These are phyloP conservation scores for Pomatostomus ruficeps DNA, from an alignment of 2,113 vertebrate species.

Conservation along the genomic window DNA sequence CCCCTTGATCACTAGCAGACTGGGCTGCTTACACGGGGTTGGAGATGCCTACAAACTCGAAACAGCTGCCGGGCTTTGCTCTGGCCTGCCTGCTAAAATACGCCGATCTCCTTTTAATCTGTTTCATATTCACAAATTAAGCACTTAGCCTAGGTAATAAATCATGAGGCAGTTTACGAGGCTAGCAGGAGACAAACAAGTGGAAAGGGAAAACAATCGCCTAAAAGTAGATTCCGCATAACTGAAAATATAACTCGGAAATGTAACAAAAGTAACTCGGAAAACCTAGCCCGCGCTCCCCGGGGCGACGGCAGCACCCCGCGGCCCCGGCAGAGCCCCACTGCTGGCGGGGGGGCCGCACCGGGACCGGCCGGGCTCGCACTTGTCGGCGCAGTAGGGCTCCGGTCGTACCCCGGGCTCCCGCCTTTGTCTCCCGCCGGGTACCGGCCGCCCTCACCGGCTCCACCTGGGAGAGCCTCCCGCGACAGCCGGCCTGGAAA, in stretches of 20 bases:
- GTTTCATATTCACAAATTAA: slow-evolving; percentile 84
- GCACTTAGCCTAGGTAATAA: slow-evolving; percentile 82
- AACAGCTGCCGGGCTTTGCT: slow-evolving; percentile 77
- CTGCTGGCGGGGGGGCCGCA: not conserved
- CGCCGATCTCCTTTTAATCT: slow-evolving; percentile 79
- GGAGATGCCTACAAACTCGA: slow-evolving; percentile 78
- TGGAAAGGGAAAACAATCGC: slow-evolving; percentile 64
- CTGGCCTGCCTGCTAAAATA: slow-evolving; percentile 79
- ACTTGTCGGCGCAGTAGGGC: not conserved
- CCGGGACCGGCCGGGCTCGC: not conserved
- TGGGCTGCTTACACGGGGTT: slow-evolving; percentile 61
- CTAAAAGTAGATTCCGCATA: slow-evolving; percentile 24
- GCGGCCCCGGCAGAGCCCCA: not conserved
- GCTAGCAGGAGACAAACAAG: slow-evolving; percentile 77
- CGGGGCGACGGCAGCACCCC: not conserved
- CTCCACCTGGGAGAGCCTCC: not conserved
- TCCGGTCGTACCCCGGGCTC: not conserved
- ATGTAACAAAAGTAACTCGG: not conserved
- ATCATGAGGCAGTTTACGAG: slow-evolving; percentile 78
- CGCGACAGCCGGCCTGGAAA: not conserved
- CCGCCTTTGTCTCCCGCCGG: slow-evolving; percentile 5
- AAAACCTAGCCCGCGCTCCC: not conserved
- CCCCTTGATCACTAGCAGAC: slow-evolving; percentile 42
- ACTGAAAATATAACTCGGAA: slow-evolving; percentile 1
- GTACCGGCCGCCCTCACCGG: not conserved